Evolutionary conservation across 2,888 invertebrate species (phyloP).

Genomic region (Pteria penguin): DNA sequence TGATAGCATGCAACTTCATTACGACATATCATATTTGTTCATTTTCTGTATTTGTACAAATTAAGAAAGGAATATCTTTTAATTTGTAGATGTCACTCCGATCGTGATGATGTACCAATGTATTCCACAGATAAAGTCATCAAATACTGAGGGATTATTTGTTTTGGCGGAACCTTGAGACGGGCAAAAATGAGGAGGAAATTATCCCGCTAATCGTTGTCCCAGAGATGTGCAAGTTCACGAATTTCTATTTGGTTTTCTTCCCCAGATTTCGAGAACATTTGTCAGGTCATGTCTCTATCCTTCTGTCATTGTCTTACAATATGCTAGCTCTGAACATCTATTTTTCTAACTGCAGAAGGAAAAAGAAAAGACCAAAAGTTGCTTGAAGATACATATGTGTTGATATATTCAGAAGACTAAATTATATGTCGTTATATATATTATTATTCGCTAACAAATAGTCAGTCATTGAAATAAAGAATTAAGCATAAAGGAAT

Average conservation of each 20-base stretch:
- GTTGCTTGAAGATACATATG: no score
- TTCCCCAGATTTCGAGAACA: not conserved
- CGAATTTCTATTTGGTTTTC: conserved; percentile 42
- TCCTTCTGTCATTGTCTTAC: not conserved
- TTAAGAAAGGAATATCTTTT: conserved; percentile 24
- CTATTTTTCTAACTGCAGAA: no score
- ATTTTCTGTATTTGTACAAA: conserved; percentile 35
- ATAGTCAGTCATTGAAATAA: no score
- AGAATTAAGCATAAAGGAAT: no score
- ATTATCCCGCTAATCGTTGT: conserved; percentile 43
- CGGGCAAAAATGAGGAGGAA: conserved; percentile 35
- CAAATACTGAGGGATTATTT: conserved; percentile 37
- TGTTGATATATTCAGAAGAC: no score
- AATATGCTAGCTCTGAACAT: no score
- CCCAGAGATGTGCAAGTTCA: conserved; percentile 35
- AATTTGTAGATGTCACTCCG: conserved; percentile 10
- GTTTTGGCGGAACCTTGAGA: conserved; percentile 27
- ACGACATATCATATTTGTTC: conserved; percentile 27
- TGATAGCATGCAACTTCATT: conserved; percentile 17
- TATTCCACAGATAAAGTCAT: conserved; percentile 32
- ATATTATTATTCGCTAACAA: no score
- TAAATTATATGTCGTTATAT: no score
- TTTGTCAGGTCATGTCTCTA: not conserved
- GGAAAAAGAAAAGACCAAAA: no score
- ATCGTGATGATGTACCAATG: conserved; percentile 2